phyloP scores from a whole-genome alignment of 2,888 invertebrate species.

The Campoletis raptor region DNA sequence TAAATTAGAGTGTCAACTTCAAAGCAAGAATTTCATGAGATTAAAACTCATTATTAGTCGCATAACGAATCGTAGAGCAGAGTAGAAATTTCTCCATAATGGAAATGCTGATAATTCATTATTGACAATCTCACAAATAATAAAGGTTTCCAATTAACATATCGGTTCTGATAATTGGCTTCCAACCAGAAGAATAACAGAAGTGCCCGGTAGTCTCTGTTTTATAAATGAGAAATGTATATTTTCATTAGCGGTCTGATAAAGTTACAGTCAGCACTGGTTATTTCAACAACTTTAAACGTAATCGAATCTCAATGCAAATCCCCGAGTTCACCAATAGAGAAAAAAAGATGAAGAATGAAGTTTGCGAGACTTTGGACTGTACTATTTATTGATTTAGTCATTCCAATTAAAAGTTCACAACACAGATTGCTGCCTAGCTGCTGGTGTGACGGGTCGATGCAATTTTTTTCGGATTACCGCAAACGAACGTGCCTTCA shows the following conservation, averaged over 20 bases:
- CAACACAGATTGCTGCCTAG: conserved; percentile 51
- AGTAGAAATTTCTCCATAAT: background rate
- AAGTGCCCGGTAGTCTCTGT: background rate
- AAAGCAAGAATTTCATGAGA: background rate
- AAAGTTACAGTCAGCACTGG: background rate
- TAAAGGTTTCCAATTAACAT: background rate
- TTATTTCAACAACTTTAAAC: conserved; percentile 1
- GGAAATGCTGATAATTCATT: background rate
- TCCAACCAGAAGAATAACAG: conserved; percentile 2
- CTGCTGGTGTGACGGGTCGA: conserved; percentile 35
- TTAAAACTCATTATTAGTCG: background rate
- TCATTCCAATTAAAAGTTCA: conserved; percentile 68
- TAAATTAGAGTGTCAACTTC: background rate
- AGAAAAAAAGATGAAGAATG: background rate
- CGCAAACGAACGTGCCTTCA: conserved; percentile 63
- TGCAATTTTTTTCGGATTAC: conserved; percentile 66
- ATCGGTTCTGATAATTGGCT: background rate
- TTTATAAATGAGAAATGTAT: background rate
- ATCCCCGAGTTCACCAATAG: background rate
- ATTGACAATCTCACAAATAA: background rate
- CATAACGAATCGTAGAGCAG: background rate
- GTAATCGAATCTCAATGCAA: conserved; percentile 1
- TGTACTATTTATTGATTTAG: conserved; percentile 62
- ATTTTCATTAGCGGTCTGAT: background rate
- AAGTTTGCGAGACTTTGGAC: conserved; percentile 31